A percentile compares a stretch with the other conserved stretches of the same genome.
These are phyloP conservation scores for Intellagama lesueurii DNA, from an alignment of 2,797 vertebrate species.

Conservation along the genomic window DNA sequence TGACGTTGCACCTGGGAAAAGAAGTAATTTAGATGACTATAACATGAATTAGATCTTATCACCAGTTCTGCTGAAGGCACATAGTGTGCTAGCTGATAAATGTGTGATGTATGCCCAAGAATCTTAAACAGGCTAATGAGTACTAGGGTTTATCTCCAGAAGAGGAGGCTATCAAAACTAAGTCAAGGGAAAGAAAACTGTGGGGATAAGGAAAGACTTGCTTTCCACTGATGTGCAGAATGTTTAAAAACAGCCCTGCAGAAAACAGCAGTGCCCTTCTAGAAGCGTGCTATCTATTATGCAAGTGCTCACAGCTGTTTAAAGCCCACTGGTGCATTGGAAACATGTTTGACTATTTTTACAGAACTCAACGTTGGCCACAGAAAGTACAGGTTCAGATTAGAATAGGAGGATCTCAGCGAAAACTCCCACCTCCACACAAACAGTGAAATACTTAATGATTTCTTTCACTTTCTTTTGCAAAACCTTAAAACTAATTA, in stretches of 20 bases:
- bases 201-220: slow-evolving; percentile 3
- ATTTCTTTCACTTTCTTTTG: no score
- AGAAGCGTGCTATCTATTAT: slow-evolving; percentile 33
- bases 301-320: slow-evolving; percentile 35
- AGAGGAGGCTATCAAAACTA: slow-evolving; percentile 33
- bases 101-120: neutral
- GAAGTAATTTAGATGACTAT: slow-evolving; percentile 30
- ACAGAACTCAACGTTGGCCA: neutral
- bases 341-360: slow-evolving; percentile 20
- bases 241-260: neutral
- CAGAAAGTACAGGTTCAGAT: neutral
- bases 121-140: slow-evolving; percentile 20
- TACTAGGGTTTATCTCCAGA: slow-evolving; percentile 4
- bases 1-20: slow-evolving; percentile 25
- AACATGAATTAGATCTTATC: neutral
- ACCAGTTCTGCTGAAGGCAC: slow-evolving; percentile 9
- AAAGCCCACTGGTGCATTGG: slow-evolving; percentile 15
- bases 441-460: no score
- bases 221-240: neutral
- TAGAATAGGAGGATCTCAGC: no score
- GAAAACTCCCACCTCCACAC: no score
- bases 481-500: no score
- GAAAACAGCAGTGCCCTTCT: neutral
- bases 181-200: neutral
- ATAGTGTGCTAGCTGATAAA: neutral